Evolutionary conservation across 1,140 invertebrate genomes (phyloP).

Genomic region (Listronotus bonariensis): DNA sequence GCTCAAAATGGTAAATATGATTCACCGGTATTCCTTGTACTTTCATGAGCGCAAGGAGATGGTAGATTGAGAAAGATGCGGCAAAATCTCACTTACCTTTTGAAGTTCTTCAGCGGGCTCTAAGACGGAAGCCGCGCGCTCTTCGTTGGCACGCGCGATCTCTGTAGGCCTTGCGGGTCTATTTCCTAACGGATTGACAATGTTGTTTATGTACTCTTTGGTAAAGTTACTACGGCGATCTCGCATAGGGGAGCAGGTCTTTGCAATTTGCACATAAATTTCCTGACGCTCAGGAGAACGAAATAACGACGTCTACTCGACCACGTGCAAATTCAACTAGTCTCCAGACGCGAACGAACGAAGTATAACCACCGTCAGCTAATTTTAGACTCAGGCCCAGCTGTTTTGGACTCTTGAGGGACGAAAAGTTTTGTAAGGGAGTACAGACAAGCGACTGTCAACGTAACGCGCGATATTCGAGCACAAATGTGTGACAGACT

Average conservation of each 20-base stretch:
- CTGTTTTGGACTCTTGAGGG: conserved; percentile 35
- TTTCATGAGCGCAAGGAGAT: too few relatives aligned
- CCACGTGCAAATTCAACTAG: conserved; percentile 33
- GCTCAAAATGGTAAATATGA: too few relatives aligned
- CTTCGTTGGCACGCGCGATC: conserved; percentile 42
- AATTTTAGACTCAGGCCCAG: conserved; percentile 46
- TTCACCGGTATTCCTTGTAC: too few relatives aligned
- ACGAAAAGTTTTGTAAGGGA: conserved; percentile 19
- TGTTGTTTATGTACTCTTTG: conserved; percentile 55
- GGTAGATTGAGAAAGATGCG: too few relatives aligned
- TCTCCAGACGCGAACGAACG: conserved; percentile 28
- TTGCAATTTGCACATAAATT: conserved; percentile 48
- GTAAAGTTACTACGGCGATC: conserved; percentile 54
- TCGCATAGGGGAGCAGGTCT: conserved; percentile 53
- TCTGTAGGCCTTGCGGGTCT: conserved; percentile 46
- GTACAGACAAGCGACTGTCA: conserved; percentile 18
- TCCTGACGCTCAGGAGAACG: conserved; percentile 30
- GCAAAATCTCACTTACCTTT: conserved; percentile 18
- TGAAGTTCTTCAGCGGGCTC: conserved; percentile 47
- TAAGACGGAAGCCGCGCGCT: conserved; percentile 41
- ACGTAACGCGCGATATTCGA: conserved; percentile 37
- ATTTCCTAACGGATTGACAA: conserved; percentile 52
- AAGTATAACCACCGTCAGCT: conserved; percentile 37
- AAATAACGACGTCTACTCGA: conserved; percentile 19
- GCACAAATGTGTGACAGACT: conserved; percentile 31